Evolutionary conservation across 2,888 invertebrate genomes (phyloP).

Genomic region (Pammene aurita): DNA sequence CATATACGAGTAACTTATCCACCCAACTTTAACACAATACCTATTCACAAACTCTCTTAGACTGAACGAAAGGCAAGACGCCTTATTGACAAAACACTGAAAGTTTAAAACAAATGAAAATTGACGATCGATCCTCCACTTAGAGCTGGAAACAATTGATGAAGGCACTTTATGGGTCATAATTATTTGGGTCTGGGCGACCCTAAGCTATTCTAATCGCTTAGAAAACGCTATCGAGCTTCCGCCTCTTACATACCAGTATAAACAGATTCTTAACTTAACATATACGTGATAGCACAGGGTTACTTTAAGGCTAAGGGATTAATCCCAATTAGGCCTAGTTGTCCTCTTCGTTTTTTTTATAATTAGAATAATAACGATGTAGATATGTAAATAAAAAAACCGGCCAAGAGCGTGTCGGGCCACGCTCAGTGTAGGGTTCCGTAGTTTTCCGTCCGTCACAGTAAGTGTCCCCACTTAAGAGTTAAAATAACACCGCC

Average conservation of each 20-base stretch:
- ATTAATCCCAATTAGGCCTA: no score
- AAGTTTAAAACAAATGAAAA: conserved; percentile 7
- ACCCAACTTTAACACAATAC: background rate
- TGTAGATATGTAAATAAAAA: no score
- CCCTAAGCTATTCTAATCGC: background rate
- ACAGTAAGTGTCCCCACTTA: no score
- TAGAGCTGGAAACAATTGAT: conserved; percentile 21
- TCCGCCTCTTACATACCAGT: background rate
- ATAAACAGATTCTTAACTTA: no score
- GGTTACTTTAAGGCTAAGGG: no score
- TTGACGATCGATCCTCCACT: conserved; percentile 12
- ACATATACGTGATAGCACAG: background rate
- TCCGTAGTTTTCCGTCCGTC: no score
- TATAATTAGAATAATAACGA: no score
- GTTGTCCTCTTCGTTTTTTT: no score
- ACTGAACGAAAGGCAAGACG: background rate
- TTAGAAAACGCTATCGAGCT: background rate
- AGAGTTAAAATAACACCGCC: no score
- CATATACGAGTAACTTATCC: no score
- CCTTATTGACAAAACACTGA: background rate
- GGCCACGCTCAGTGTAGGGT: no score
- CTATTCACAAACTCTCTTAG: background rate
- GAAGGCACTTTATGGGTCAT: conserved; percentile 30
- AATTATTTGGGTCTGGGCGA: conserved; percentile 21
- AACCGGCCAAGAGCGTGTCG: no score